These are phyloP conservation scores for Schizopygopsis malacanthus DNA, from an alignment of 2,797 vertebrate genomes.

Conservation along the genomic window DNA sequence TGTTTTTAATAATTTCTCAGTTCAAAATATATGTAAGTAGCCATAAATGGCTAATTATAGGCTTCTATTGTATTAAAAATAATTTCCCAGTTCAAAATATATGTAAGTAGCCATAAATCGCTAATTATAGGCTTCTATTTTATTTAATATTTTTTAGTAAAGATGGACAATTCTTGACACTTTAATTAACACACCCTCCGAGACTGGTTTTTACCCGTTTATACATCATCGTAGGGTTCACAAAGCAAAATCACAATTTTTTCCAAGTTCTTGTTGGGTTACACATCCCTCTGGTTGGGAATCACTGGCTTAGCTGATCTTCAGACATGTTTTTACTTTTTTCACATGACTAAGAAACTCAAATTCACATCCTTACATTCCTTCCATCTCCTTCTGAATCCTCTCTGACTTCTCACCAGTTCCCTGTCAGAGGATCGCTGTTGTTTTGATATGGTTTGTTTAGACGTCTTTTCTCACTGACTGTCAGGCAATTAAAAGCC, in stretches of 20 bases:
- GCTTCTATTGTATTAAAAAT: too few relatives aligned
- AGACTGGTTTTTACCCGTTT: neutral
- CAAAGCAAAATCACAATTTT: neutral
- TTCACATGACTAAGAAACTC: neutral
- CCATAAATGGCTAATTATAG: neutral
- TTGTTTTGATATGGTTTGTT: slow-evolving; percentile 46
- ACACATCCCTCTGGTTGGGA: neutral
- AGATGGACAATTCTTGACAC: neutral
- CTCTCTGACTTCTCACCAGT: neutral
- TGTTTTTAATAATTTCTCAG: neutral
- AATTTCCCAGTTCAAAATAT: neutral
- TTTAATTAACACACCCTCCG: neutral
- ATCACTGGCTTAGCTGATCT: neutral
- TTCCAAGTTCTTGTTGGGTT: neutral
- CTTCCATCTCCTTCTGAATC: neutral
- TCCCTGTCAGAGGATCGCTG: neutral
- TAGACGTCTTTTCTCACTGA: slow-evolving; percentile 58
- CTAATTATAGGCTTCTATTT: neutral
- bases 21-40: neutral
- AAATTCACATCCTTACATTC: neutral
- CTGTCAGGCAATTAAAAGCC: slow-evolving; percentile 72
- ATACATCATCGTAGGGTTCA: neutral
- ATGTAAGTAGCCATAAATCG: too few relatives aligned
- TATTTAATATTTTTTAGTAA: neutral
- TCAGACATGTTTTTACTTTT: neutral